Base-by-base conservation (phyloP, 2,888 invertebrate genomes). In the Polyommatus iphigenia region DNA sequence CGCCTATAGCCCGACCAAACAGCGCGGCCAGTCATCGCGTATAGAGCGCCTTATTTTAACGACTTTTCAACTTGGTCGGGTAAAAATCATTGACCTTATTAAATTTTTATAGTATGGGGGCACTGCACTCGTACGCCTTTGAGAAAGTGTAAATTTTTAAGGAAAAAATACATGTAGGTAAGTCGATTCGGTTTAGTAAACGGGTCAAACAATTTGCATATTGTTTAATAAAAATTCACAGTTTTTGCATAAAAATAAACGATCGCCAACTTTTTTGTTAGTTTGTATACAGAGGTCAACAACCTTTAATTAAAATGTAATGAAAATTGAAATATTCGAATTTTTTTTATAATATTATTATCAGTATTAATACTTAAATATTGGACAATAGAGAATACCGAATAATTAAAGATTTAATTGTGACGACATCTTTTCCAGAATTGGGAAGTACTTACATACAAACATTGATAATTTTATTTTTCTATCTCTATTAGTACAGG, bases 1-100 rank as follows among this genome's bases (percentile, higher is more conserved):
- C 83, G 83, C 78, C 50, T 82, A 84, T 84, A 83, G 87, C 57
- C 85, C 87, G 82, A 79, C 85, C 77, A 79, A 84, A 80, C 81
- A 78, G 18, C 82, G 83, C 79, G 71, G 57, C 59, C 29, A 32
- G 36, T 59, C 76, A 18, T 59, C 13, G 46, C 57, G 15, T n/a
- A 20, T 54, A 54, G 71, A 71, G 50, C 32, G 77, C 77, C 24
- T 18, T 77, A 77, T 8, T 73, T 76, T 36, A 24, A 46, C 20
- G 36, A 78, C 78, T 84, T 82, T 81, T 82, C 7, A 80, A 83
- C 82, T 85, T 81, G 24, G 81, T 78, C 78, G 86, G 84, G 77
- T 88, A 82, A 86, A 84, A 87, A 84, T 84, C 91, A 81, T 89
- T 90, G 89, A 67, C 67, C 29, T 32, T 67, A 67, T 67, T 67